Percentiles rank a stretch among this genome's conserved stretches.
These are phyloP conservation scores for Melanotaenia parkinsoni DNA, from an alignment of 2,797 vertebrate genomes.

Conservation along the genomic window DNA sequence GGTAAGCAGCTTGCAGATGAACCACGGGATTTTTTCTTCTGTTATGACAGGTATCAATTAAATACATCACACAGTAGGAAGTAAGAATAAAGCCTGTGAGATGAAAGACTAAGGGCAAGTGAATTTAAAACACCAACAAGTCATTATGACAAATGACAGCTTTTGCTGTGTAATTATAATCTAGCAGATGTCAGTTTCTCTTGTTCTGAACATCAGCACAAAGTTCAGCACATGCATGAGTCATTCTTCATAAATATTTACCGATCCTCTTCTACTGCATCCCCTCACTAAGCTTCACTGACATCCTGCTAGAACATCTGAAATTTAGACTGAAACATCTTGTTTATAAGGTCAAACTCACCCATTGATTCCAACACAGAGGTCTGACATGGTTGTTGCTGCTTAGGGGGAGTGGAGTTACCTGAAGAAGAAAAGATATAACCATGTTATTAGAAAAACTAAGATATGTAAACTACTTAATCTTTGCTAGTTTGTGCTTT, in stretches of 20 bases:
- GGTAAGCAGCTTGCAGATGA: neutral
- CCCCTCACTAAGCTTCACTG: neutral
- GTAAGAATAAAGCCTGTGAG: neutral
- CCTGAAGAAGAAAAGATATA: conserved; percentile 53
- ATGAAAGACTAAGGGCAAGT: neutral
- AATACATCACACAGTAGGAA: neutral
- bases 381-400: conserved; percentile 81
- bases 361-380: conserved; percentile 89
- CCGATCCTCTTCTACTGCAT: neutral
- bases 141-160: neutral
- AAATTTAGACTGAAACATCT: conserved; percentile 1
- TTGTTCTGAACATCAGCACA: neutral
- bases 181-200: neutral
- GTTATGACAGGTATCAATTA: neutral
- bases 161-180: neutral
- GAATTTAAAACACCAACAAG: neutral
- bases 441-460: neutral
- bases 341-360: conserved; percentile 61
- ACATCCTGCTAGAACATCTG: neutral
- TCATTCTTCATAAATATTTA: neutral
- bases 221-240: neutral
- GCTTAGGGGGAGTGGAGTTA: conserved; percentile 53
- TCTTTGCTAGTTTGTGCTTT: neutral
- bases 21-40: neutral
- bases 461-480: neutral